Evolutionary conservation across 2,888 invertebrate species (phyloP), one percentile per base, ranked within the genome.

Genomic region (Lordiphosa andalusiaca): DNA sequence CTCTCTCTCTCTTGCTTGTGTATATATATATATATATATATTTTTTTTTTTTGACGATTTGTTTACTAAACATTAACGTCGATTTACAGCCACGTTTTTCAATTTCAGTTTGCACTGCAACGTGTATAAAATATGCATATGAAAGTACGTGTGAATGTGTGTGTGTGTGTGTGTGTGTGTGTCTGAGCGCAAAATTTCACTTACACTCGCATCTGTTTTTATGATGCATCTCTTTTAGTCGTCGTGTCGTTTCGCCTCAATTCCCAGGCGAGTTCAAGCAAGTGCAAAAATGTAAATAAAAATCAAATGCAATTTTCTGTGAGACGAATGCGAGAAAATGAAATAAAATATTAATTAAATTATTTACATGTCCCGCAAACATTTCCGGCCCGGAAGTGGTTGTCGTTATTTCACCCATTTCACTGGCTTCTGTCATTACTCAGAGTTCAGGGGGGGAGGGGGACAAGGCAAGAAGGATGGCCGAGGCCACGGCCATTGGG

Each of bases 271-370:
- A 19, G 44, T 30, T 30, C 33, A 39, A 19, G 33, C 44, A 56
- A 55, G 74, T 73, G 61, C 54, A 60, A 73, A 60, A 70, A 75
- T 57, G 49, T 58, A 61, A 68, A 59, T 59, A 58, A 60, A 66
- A 69, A 70, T 68, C 30, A 48, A 56, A 69, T 76, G 30, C 76
- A 64, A 66, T 65, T 56, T 61, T 47, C 67, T 55, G 53, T 53
- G 66, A 16, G 72, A 55, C 57, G 63, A 54, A 51, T 58, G 46
- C 41, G 38, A 41, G 42, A 46, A 41, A 41, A 37, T 51, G 60
- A 44, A 63, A 78, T 84, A 70, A 76, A 76, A 84, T 78, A 71
- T 78, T 70, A 82, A 84, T 82, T 76, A 63, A 84, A 84, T 82
- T 68, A 76, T 82, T 84, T 82, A 59, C 63, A 73, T 69, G 60